Evolutionary conservation across 2,113 vertebrate species (phyloP).

Genomic region (Colaptes auratus): DNA sequence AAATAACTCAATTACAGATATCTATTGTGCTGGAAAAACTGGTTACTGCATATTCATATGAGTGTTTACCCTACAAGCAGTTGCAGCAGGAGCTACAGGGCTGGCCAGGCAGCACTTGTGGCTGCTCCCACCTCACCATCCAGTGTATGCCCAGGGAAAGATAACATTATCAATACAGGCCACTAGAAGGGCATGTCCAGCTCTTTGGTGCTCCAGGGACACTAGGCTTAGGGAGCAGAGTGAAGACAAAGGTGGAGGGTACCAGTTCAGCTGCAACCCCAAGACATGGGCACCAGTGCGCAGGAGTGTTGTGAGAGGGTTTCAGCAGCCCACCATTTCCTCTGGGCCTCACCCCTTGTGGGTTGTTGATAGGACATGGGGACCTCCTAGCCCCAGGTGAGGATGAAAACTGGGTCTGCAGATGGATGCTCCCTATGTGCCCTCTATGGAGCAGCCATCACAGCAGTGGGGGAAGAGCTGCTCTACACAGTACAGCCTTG

Average conservation of each 20-base stretch:
- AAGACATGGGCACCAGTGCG: fast-evolving
- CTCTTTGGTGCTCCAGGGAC: not conserved
- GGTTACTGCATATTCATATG: too few species aligned
- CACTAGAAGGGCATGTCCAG: not conserved
- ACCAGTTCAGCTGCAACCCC: not conserved
- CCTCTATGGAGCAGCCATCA: fast-evolving
- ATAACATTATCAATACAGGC: fast-evolving
- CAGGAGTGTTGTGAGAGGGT: fast-evolving
- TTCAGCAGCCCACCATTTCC: not conserved
- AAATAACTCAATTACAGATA: not conserved
- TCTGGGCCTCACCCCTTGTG: fast-evolving
- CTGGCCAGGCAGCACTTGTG: fast-evolving
- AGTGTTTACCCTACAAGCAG: fast-evolving
- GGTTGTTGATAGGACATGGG: not conserved
- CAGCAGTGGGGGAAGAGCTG: fast-evolving
- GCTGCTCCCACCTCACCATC: not conserved
- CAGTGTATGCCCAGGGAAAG: not conserved
- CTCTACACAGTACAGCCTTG: fast-evolving
- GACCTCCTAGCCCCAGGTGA: fast-evolving
- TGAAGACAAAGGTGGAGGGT: not conserved
- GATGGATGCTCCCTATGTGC: fast-evolving
- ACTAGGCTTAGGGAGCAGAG: fast-evolving
- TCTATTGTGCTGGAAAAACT: not conserved
- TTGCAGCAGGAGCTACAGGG: not conserved
- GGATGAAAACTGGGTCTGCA: not conserved